A percentile compares a stretch with the other conserved stretches of the same genome.
These are phyloP conservation scores for Frankliniella intonsa DNA, from an alignment of 2,888 invertebrate genomes.

Conservation along the genomic window DNA sequence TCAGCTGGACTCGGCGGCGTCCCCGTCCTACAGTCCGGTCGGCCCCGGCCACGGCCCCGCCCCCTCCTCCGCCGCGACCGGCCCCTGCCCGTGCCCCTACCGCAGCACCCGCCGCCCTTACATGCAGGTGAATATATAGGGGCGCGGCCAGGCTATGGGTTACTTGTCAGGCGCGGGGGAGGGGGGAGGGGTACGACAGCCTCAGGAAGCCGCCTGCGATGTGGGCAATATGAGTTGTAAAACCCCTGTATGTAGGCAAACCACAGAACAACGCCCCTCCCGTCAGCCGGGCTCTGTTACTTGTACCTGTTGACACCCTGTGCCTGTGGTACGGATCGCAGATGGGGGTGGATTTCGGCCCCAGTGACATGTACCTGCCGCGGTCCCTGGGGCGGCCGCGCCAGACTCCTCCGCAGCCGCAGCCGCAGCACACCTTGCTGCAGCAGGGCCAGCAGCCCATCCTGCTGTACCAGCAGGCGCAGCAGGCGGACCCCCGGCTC, in stretches of 20 bases:
- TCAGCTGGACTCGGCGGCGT: conserved; percentile 6
- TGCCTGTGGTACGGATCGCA: neutral
- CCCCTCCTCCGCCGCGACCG: neutral
- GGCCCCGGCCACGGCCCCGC: neutral
- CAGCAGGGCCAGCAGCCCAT: neutral
- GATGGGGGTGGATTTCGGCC: neutral
- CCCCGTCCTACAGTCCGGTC: neutral
- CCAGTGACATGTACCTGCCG: neutral
- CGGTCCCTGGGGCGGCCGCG: neutral
- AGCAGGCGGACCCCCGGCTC: neutral
- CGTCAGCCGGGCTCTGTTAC: neutral
- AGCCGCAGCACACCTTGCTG: no score
- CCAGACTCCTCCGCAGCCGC: neutral
- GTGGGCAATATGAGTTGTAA: neutral
- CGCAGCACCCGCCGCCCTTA: neutral
- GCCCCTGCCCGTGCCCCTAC: neutral
- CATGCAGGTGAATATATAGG: neutral
- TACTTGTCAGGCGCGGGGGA: neutral
- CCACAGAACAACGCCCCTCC: no score
- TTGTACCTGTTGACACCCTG: neutral
- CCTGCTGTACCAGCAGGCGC: neutral
- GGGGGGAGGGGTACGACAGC: no score
- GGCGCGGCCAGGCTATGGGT: neutral
- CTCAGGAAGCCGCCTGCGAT: neutral
- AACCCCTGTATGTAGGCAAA: no score